phyloP scores from a whole-genome alignment of 2,888 invertebrate genomes.

The Tetanocera ferruginea region DNA sequence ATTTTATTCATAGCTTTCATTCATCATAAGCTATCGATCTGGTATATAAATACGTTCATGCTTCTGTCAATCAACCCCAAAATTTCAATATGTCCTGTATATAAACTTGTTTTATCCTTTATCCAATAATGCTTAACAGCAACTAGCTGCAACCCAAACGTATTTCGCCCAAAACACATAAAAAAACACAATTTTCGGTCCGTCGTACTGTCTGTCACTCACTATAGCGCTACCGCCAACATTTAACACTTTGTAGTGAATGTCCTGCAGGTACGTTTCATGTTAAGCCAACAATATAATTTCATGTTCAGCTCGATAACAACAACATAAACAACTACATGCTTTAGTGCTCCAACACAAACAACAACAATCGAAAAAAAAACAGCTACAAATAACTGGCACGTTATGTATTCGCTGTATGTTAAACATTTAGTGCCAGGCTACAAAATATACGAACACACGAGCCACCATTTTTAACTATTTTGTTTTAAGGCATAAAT shows the following conservation, averaged over 20 bases:
- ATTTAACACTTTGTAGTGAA: neutral
- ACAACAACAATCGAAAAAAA: constrained; percentile 34
- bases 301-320: constrained; percentile 17
- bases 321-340: constrained; percentile 14
- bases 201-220: neutral
- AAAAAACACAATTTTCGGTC: neutral
- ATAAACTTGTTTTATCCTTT: no score
- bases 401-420: constrained; percentile 13
- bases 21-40: no score
- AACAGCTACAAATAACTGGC: constrained; percentile 13
- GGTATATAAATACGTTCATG: no score
- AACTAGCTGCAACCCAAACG: neutral
- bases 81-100: no score
- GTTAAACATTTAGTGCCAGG: constrained; percentile 39
- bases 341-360: constrained; percentile 7
- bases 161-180: neutral
- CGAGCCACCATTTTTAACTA: neutral
- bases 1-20: no score
- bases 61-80: no score
- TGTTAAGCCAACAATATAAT: constrained; percentile 25
- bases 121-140: neutral
- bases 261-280: constrained; percentile 15
- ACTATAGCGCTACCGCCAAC: neutral
- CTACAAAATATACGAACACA: neutral
- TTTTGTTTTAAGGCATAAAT: neutral